phyloP scores from a whole-genome alignment of 1,140 invertebrate genomes.

The Calosoma granatense region DNA sequence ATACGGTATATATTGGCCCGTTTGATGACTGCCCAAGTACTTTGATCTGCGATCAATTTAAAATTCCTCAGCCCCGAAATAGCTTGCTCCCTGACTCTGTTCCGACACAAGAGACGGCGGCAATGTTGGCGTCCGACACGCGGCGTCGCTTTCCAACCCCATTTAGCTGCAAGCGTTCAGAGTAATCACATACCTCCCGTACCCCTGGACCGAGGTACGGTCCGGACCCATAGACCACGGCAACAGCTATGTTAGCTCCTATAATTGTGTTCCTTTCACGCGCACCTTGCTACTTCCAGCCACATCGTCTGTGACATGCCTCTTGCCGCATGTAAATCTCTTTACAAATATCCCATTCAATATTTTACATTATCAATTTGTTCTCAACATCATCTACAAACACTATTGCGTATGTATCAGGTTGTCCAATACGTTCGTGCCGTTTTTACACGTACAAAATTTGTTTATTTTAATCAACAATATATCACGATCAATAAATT shows the following conservation, averaged over 20 bases:
- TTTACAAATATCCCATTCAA: not conserved
- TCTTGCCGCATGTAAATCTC: too few species aligned
- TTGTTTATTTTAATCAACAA: too few species aligned
- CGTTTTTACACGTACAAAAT: too few species aligned
- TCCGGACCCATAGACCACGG: not conserved
- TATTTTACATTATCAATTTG: not conserved
- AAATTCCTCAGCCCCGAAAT: slow-evolving; percentile 5
- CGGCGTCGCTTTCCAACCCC: not conserved
- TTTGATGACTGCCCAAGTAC: slow-evolving; percentile 1
- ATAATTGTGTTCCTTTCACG: not conserved
- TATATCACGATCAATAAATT: too few species aligned
- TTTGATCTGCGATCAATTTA: slow-evolving; percentile 6
- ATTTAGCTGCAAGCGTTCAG: not conserved
- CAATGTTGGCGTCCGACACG: not conserved
- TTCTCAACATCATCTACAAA: not conserved
- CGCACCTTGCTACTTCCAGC: not conserved
- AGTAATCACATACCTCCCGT: not conserved
- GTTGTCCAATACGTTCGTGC: too few species aligned
- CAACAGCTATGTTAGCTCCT: too few species aligned
- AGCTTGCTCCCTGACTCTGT: not conserved
- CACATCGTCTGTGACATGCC: too few species aligned
- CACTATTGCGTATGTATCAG: too few species aligned
- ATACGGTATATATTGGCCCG: slow-evolving; percentile 5
- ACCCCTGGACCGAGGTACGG: not conserved
- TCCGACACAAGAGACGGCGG: not conserved